Evolutionary conservation across 2,888 invertebrate genomes (phyloP), one percentile per base, ranked within the genome.

Genomic region (Tromatobia lineatoria): DNA sequence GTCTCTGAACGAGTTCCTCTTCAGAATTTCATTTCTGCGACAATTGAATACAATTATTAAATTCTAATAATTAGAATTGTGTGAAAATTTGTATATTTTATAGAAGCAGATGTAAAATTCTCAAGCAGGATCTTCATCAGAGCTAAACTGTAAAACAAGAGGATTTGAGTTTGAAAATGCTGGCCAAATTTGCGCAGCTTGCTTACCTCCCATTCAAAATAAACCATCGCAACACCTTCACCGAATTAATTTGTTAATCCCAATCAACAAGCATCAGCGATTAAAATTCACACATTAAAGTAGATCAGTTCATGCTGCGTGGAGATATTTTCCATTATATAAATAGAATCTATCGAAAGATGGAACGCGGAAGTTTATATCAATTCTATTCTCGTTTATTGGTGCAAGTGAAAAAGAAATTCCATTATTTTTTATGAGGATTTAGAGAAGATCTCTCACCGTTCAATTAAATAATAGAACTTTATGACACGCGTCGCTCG

Each of bases 271-370:
- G 57, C 57, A 3, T 2, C 25, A 25, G 57, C 10, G 20, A 57
- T 57, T 57, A 57, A 25, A 25, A 25, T 57, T 57, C 13, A 15
- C 57, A 25, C 23, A 25, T 57, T 15, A 29, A 57, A 25, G 25
- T 11, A 57, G 25, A 57, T 4, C 11, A 25, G 15, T 25, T 3
- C 57, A 57, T 57, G 25, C 57, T 57, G 57, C 15, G n/a, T 7
- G n/a, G 18, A 50, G 25, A 61, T n/a, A 61, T 61, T 61, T 34
- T n/a, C n/a, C 15, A 61, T 61, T 61, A 34, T n/a, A 18, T 61
- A 61, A 61, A 29, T 61, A 29, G n/a, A 61, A 61, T 61, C 59
- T 8, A 34, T 34, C 18, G 10, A 61, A 61, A 61, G 18, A 18
- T 34, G 59, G 29, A 61, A 34, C 59, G n/a, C 34, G 34, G 34